Conservation (phyloP, 2,113 vertebrate genomes). For the Mus pahari region DNA sequence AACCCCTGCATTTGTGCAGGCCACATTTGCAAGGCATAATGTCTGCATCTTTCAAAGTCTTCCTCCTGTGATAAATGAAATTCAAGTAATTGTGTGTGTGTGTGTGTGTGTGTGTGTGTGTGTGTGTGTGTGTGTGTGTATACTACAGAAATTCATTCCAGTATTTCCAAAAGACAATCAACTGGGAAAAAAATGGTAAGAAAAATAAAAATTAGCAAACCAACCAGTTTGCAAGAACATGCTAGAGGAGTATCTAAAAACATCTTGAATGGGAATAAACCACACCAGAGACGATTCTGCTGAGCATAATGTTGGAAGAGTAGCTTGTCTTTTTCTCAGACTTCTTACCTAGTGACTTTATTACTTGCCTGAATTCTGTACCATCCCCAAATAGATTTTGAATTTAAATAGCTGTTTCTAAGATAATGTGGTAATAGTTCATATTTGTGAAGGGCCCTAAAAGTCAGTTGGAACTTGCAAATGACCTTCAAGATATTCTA, state of each 20-base stretch:
- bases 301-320: background rate
- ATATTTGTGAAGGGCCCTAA: background rate
- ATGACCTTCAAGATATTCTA: conserved; percentile 22
- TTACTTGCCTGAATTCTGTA: conserved; percentile 23
- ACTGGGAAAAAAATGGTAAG: conserved; percentile 37
- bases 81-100: background rate
- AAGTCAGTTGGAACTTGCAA: conserved; percentile 24
- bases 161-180: conserved; percentile 50
- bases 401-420: conserved; percentile 42
- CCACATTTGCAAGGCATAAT: background rate
- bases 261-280: background rate
- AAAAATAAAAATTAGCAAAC: conserved; percentile 51
- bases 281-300: conserved; percentile 8
- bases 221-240: conserved; percentile 44
- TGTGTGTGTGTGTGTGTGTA: no score
- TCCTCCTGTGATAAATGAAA: conserved; percentile 22
- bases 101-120: no score
- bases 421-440: conserved; percentile 19
- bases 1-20: background rate
- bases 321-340: conserved; percentile 10
- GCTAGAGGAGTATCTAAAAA: conserved; percentile 20
- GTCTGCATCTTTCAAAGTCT: background rate
- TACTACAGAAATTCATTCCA: background rate
- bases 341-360: background rate
- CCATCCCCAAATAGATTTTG: background rate